Percentiles rank a stretch among this genome's conserved stretches.
Conservation (phyloP, 2,113 vertebrate genomes). For the Chionomys nivalis region DNA sequence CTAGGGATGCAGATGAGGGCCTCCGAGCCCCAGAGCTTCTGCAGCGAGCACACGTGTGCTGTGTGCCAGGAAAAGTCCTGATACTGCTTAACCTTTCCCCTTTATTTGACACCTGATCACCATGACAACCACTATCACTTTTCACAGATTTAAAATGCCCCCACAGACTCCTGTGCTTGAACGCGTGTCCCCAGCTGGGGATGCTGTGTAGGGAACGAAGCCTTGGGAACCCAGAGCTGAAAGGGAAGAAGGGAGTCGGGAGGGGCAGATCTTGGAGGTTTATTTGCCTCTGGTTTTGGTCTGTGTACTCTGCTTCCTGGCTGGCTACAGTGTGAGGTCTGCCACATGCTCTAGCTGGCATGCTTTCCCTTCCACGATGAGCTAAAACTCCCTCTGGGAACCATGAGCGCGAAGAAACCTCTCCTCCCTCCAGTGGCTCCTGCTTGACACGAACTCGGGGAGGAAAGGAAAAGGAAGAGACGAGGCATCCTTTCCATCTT, state of each 20-base stretch:
- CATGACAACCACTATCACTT: neutral
- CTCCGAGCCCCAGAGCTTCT: neutral
- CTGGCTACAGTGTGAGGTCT: neutral
- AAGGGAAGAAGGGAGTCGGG: neutral
- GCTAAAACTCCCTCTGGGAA: neutral
- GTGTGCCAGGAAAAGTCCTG: neutral
- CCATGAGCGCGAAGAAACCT: neutral
- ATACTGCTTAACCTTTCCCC: no score
- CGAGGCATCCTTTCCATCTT: no score
- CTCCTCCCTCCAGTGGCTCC: neutral
- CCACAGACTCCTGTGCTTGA: neutral
- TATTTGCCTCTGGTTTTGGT: neutral
- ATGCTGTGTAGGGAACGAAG: neutral
- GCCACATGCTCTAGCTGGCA: neutral
- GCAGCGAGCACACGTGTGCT: fast-evolving
- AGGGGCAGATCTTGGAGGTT: neutral
- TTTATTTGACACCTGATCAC: no score
- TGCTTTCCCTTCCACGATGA: neutral
- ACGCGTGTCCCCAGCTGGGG: neutral
- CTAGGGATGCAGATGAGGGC: neutral
- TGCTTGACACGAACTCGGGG: no score
- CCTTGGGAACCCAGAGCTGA: neutral
- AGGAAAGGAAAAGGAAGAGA: neutral
- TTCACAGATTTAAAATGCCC: neutral
- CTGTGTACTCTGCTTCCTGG: neutral